phyloP scores from a whole-genome alignment of 1,140 invertebrate genomes.

The Zaprionus capensis region DNA sequence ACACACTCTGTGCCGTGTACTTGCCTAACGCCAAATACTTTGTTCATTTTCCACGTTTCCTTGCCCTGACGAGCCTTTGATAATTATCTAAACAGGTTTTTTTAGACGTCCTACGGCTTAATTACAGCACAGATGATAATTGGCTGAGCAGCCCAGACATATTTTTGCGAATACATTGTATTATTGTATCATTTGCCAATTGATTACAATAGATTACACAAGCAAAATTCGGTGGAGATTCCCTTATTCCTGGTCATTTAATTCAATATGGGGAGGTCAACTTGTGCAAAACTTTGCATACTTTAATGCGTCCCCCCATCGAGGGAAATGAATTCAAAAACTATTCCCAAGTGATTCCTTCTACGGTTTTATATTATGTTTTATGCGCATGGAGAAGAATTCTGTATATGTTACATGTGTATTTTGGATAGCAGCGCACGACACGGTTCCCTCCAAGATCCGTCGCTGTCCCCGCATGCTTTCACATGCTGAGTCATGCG shows the following conservation, averaged over 20 bases:
- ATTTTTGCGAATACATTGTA: neutral
- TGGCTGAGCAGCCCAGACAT: constrained; percentile 13
- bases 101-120: constrained; percentile 35
- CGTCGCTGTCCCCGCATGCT: constrained; percentile 25
- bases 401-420: constrained; percentile 16
- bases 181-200: neutral
- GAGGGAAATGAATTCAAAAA: neutral
- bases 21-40: constrained; percentile 23
- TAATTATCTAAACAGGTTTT: constrained; percentile 30
- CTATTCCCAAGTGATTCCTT: neutral
- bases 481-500: constrained; percentile 74
- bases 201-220: neutral
- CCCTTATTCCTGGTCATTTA: neutral
- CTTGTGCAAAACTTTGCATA: constrained; percentile 16
- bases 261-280: neutral
- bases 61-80: constrained; percentile 8
- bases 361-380: constrained; percentile 46
- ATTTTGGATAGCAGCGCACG: constrained; percentile 13
- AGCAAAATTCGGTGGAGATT: neutral
- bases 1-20: constrained; percentile 20
- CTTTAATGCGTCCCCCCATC: constrained; percentile 19
- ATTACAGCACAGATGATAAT: constrained; percentile 55
- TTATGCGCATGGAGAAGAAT: constrained; percentile 48
- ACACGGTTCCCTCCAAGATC: neutral
- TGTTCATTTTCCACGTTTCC: constrained; percentile 17